These are phyloP conservation scores for Phainopepla nitens DNA, from an alignment of 2,113 vertebrate species.

Conservation along the genomic window DNA sequence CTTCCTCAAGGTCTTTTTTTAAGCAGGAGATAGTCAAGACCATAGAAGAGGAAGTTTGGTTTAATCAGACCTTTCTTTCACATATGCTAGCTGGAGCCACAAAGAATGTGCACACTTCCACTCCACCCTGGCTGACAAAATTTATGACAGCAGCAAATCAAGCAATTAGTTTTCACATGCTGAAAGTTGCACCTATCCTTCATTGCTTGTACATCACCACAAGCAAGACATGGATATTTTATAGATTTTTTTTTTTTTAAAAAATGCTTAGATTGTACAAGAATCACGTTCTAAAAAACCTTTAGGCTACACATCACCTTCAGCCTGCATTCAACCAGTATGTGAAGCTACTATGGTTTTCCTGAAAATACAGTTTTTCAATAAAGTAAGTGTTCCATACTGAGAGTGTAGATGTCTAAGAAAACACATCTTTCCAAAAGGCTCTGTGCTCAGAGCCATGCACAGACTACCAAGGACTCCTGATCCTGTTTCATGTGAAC, in stretches of 20 bases:
- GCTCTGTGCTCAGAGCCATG: not conserved
- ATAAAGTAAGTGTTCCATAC: not conserved
- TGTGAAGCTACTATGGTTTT: not conserved
- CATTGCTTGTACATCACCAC: not conserved
- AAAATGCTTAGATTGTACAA: not conserved
- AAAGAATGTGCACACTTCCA: conserved; percentile 1
- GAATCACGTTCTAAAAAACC: not conserved
- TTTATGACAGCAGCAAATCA: conserved; percentile 7
- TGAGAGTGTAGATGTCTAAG: not conserved
- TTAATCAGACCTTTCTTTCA: not conserved
- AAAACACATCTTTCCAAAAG: not conserved
- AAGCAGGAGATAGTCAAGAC: not conserved
- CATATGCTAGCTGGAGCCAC: not conserved
- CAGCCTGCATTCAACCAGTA: not conserved
- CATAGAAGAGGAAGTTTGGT: conserved; percentile 23
- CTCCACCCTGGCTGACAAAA: not conserved
- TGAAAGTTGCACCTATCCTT: not conserved
- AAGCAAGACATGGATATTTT: not conserved
- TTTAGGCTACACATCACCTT: not conserved
- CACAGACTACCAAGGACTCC: not conserved
- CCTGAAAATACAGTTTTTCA: not conserved
- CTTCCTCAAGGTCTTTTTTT: not conserved
- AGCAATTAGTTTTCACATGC: not conserved
- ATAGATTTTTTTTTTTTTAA: not conserved
- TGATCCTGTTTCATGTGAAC: not conserved